Conservation (phyloP, 1,140 invertebrate species). For the Leptinotarsa lineolata region DNA sequence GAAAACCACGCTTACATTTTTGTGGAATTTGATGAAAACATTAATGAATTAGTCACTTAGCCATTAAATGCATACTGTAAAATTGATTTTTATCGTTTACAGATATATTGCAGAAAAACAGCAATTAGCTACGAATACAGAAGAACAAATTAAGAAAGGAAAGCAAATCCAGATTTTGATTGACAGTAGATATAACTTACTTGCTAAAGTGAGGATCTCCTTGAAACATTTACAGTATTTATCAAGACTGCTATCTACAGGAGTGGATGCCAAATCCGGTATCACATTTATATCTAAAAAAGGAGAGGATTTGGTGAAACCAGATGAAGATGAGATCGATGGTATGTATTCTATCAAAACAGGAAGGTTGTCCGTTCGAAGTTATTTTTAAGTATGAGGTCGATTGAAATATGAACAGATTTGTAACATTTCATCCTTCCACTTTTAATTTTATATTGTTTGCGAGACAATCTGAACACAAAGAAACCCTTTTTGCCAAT, state of each 20-base stretch:
- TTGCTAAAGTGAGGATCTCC: slow-evolving; percentile 45
- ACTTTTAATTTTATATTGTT: no score
- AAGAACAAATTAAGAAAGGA: slow-evolving; percentile 57
- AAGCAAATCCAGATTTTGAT: slow-evolving; percentile 40
- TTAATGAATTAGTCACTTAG: no score
- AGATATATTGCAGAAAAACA: slow-evolving; percentile 62
- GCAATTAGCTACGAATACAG: slow-evolving; percentile 56
- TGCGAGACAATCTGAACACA: no score
- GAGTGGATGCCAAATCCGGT: neutral
- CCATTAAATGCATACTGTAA: no score
- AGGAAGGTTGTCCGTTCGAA: no score
- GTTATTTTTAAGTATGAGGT: no score
- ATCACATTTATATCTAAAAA: neutral
- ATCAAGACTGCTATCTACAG: slow-evolving; percentile 28
- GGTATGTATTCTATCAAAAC: slow-evolving; percentile 25
- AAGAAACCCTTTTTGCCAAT: no score
- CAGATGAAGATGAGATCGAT: slow-evolving; percentile 44
- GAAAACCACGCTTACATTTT: no score
- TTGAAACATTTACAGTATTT: slow-evolving; percentile 47
- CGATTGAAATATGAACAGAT: no score
- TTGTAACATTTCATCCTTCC: no score
- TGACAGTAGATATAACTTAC: slow-evolving; percentile 38
- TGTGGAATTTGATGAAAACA: no score
- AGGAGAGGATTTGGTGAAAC: slow-evolving; percentile 9
- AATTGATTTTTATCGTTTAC: no score